These are phyloP conservation scores for Pluvialis apricaria DNA, from an alignment of 2,113 vertebrate genomes.

Conservation along the genomic window DNA sequence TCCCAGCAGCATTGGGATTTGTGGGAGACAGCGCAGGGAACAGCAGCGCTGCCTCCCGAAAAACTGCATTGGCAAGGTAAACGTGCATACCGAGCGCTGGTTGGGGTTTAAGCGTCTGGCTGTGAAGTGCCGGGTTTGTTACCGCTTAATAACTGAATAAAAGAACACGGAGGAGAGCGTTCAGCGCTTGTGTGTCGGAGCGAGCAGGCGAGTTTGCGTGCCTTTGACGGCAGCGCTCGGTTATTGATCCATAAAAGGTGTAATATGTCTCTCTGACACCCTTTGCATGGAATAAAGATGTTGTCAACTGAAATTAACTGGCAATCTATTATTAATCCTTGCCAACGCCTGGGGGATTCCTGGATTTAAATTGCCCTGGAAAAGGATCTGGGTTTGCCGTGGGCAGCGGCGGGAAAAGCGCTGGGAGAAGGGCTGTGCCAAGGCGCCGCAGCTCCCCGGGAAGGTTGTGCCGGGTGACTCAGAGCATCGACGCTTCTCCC, in stretches of 20 bases:
- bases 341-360: background rate
- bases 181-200: background rate
- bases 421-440: background rate
- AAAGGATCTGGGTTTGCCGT: background rate
- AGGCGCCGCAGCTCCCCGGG: background rate
- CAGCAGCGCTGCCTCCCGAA: background rate
- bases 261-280: background rate
- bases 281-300: conserved; percentile 2
- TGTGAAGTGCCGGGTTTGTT: background rate
- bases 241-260: background rate
- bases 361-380: background rate
- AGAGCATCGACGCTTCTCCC: background rate
- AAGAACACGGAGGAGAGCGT: background rate
- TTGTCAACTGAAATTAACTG: conserved; percentile 24
- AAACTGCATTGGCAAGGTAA: rapidly evolving
- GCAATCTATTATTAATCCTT: background rate
- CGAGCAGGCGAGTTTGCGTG: background rate
- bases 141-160: background rate
- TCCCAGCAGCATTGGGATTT: background rate
- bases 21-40: background rate
- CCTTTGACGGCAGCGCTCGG: rapidly evolving
- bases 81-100: rapidly evolving
- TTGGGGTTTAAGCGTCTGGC: background rate
- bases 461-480: background rate
- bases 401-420: background rate